Evolutionary conservation across 2,888 invertebrate genomes (phyloP), one percentile per base, ranked within the genome.

Genomic region (Melieria picta): DNA sequence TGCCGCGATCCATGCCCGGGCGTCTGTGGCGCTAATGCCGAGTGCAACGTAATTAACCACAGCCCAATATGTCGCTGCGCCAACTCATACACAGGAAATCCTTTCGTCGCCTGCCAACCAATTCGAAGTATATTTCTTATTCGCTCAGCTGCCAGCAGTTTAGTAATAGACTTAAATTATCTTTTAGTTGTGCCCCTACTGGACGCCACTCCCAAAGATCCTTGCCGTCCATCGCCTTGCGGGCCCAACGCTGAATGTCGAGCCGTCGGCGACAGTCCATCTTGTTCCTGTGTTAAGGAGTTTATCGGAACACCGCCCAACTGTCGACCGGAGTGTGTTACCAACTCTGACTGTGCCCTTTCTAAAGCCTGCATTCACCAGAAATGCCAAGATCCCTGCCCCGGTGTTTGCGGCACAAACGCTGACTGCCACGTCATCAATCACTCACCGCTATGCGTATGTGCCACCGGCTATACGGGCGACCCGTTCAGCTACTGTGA

Each of bases 281-380:
- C 91, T 2, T 94, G 94, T 80, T 91, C 90, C 47, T 94, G 94
- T 78, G 88, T 91, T 57, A 86, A 89, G 11, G 89, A 90, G 72
- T 94, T 92, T 79, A 89, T 91, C 77, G 94, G 95, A 2, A 90
- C 91, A 79, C 94, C 95, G 52, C 91, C 91, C 11, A 90, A 91
- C 69, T 94, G 94, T 81, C 89, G 93, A 78, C 94, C 94, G 0
- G 94, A 94, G 87, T 94, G 94, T 80, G 91, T 93, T 1, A 91
- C 92, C 75, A 94, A 91, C 78, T 91, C 93, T 4, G 94, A 94
- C 83, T 95, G 95, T 82, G 87, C 91, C 4, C 89, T 89, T 65
- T 90, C 91, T 61, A 90, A 91, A 82, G 92, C 95, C 5, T 95
- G 95, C 82, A 87, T 91, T 45, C 91, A 91, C 78, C 90, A 91